These are phyloP conservation scores for Hyperoplus lanceolatus DNA, from an alignment of 2,797 vertebrate genomes.

Conservation along the genomic window DNA sequence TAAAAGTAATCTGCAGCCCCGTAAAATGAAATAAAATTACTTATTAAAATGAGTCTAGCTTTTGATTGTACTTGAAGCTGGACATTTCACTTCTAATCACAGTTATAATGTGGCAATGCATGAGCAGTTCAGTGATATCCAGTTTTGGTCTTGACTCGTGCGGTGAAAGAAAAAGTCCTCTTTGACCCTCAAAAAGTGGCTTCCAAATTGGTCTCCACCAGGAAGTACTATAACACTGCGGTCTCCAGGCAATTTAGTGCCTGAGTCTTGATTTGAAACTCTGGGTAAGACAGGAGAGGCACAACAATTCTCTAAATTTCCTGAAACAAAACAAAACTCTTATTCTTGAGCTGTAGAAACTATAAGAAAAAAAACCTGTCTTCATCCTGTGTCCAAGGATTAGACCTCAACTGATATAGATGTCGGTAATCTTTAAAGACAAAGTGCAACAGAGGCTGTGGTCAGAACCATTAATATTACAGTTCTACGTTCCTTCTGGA, in stretches of 20 bases:
- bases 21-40: neutral
- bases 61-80: too few relatives aligned
- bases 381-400: constrained; percentile 7
- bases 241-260: too few relatives aligned
- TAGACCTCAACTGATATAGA: constrained; percentile 1
- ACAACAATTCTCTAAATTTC: neutral
- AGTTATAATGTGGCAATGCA: too few relatives aligned
- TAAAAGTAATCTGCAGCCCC: neutral
- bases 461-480: constrained; percentile 26
- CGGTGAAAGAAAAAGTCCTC: too few relatives aligned
- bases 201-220: too few relatives aligned
- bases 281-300: neutral
- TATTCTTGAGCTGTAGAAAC: neutral
- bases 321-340: neutral
- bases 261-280: constrained; percentile 1
- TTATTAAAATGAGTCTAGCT: too few relatives aligned
- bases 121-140: too few relatives aligned
- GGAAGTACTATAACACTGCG: too few relatives aligned
- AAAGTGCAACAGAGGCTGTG: neutral
- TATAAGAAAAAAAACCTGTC: constrained; percentile 12
- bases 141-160: too few relatives aligned
- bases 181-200: too few relatives aligned
- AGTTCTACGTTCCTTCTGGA: constrained; percentile 4
- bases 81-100: too few relatives aligned
- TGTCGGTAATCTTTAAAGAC: constrained; percentile 13